Base-by-base conservation (phyloP, 2,113 vertebrate species). In the Ceratotherium simum region DNA sequence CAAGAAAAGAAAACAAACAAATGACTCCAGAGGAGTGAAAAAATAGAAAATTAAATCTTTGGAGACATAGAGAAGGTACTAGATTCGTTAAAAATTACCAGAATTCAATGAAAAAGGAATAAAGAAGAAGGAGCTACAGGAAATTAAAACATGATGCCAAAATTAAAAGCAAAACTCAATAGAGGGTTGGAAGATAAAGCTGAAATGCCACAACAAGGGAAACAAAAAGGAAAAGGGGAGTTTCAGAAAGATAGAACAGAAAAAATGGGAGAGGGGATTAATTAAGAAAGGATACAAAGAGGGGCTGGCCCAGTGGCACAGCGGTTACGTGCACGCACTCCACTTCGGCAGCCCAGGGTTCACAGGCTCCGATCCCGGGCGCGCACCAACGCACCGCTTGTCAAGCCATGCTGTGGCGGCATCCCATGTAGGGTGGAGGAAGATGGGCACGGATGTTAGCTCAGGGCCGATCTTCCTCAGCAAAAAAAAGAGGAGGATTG, bases 121-220 rank as follows among this genome's bases (percentile, higher is more conserved):
- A 13, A 51, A 64, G 36, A 56, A 76, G 33, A 58, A 70, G 17
- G 67, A 62, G 48, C 11, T 48, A 33, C 0, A 72, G 39, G n/a
- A 88, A 90, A 60, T 65, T 65, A 67, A 91, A 96, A 88, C 21
- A 58, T 21, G 56, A 54, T n/a, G 20, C 86, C 73, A 73, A 81
- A 29, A 31, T 64, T 76, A 48, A 91, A 73, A 85, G 42, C 29
- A 42, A 94, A 81, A 69, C 76, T 54, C 69, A 91, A 2, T 3
- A 70, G 33, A 91, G 42, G 5, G 6, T 6, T 42, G 31, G 67
- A 46, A 91, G 73, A 70, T n/a, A 73, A 78, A 89, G 56, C 2
- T n/a, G 25, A 39, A 79, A 79, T 58, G 6, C 12, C 33, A 65
- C 21, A 78, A 46, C 33, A 81, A 80, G 29, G 10, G 83, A 18